These are phyloP conservation scores for Ptychoptera albimana DNA, from an alignment of 2,888 invertebrate genomes.

Conservation along the genomic window DNA sequence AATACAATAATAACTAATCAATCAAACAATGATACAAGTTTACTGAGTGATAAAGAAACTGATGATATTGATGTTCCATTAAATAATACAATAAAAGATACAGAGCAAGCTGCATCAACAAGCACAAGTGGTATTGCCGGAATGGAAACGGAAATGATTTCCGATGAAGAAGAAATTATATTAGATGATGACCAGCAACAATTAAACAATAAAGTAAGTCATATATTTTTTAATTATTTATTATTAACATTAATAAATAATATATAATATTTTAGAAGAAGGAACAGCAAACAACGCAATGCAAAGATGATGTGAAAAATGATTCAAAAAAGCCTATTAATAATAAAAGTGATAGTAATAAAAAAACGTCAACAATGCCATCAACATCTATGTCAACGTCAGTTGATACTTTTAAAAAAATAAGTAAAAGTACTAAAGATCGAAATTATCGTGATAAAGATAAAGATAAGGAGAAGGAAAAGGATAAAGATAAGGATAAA, in stretches of 20 bases:
- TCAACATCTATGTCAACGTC: constrained; percentile 12
- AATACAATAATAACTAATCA: neutral
- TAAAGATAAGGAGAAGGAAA: constrained; percentile 23
- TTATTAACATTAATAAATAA: too few species aligned
- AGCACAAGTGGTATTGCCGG: constrained; percentile 35
- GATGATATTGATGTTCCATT: constrained; percentile 7
- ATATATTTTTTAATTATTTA: too few species aligned
- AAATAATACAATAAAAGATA: neutral
- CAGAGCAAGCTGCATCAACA: constrained; percentile 4
- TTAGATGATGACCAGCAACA: constrained; percentile 31
- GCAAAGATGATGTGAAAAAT: too few species aligned
- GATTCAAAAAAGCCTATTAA: constrained; percentile 34
- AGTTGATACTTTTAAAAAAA: constrained; percentile 48
- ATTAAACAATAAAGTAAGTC: too few species aligned
- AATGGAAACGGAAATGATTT: constrained; percentile 58
- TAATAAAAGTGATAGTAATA: constrained; percentile 19
- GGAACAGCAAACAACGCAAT: too few species aligned
- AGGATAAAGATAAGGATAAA: constrained; percentile 3
- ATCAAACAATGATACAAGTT: constrained; percentile 6
- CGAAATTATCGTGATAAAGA: constrained; percentile 56
- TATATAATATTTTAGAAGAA: too few species aligned
- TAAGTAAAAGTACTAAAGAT: constrained; percentile 60
- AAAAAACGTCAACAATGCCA: constrained; percentile 28
- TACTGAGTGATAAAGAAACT: neutral
- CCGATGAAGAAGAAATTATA: constrained; percentile 51